Evolutionary conservation across 2,113 vertebrate species (phyloP), one percentile per base, ranked within the genome.

Genomic region (Cololabis saira): DNA sequence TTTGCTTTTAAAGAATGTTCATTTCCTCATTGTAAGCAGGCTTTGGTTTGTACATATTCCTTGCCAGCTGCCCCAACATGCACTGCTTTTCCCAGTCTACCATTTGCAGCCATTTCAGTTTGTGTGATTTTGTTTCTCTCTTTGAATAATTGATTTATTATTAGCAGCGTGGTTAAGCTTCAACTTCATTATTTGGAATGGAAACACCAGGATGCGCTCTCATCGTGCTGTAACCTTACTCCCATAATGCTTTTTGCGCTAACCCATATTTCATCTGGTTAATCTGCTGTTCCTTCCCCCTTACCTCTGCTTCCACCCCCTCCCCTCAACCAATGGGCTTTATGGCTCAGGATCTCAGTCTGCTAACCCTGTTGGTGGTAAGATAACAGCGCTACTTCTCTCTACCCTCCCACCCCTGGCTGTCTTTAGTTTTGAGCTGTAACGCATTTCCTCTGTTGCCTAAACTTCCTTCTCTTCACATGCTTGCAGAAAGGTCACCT

Each of bases 321-420:
- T 93, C 90, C 90, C 90, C 92, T 92, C 94, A 93, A 92, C 94
- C 92, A 94, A 95, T 94, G 95, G 95, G 95, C 92, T 94, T 92
- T 93, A 94, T 95, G 94, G 93, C 93, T 95, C 95, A 99, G 97
- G 97, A 98, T 97, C 96, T 94, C 96, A 96, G 90, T 98, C 96
- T 92, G 95, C 96, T 96, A 98, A 94, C 93, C 93, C 95, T 88
- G 92, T 95, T 78, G 95, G 95, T 96, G 96, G 97, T 98, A 99
- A 99, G 97, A 95, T 91, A 91, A 92, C 92, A 87, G 87, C 59
- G 85, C 92, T 94, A 93, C 90, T 89, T 81, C 80, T 94, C 85
- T 89, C 71, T 57, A 68, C 41, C 55, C 42, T 0, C 64, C 65
- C n/a, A 40, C 30, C 24, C 21, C 21, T 44, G 10, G 41, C 69